Evolutionary conservation across 2,113 vertebrate species (phyloP).

Genomic region (Xyrauchen texanus): DNA sequence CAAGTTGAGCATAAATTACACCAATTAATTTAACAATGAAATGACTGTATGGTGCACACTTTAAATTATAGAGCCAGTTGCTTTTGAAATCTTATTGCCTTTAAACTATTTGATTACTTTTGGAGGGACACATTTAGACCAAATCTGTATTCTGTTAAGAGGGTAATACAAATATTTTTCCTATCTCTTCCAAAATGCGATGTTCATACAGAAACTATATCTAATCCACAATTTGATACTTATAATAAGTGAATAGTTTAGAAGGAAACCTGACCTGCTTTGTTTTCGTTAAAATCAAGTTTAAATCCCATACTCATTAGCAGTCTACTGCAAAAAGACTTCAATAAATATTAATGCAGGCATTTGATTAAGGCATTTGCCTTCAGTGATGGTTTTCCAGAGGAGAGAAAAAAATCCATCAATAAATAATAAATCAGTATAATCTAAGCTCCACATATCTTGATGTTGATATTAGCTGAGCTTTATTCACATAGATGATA

Average conservation of each 20-base stretch:
- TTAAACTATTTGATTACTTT: conserved; percentile 37
- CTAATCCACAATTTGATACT: not conserved
- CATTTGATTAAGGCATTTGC: conserved; percentile 18
- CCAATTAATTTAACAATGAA: conserved; percentile 37
- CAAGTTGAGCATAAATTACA: conserved; percentile 23
- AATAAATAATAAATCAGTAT: conserved; percentile 13
- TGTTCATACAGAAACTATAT: not conserved
- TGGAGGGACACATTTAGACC: not conserved
- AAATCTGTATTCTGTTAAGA: not conserved
- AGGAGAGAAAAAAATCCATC: conserved; percentile 10
- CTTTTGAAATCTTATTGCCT: conserved; percentile 37
- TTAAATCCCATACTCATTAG: not conserved
- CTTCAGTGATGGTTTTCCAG: not conserved
- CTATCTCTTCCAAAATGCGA: not conserved
- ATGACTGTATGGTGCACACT: conserved; percentile 18
- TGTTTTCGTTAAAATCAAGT: conserved; percentile 1
- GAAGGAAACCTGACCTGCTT: not conserved
- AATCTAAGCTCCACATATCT: not conserved
- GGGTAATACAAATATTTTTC: conserved; percentile 18
- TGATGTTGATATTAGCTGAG: not conserved
- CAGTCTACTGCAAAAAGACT: not conserved
- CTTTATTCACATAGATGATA: not conserved
- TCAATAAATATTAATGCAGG: conserved; percentile 22
- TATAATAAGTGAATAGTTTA: not conserved
- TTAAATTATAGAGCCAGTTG: conserved; percentile 41